Conservation (phyloP, 2,888 invertebrate genomes). For the Ellobium chinense region DNA sequence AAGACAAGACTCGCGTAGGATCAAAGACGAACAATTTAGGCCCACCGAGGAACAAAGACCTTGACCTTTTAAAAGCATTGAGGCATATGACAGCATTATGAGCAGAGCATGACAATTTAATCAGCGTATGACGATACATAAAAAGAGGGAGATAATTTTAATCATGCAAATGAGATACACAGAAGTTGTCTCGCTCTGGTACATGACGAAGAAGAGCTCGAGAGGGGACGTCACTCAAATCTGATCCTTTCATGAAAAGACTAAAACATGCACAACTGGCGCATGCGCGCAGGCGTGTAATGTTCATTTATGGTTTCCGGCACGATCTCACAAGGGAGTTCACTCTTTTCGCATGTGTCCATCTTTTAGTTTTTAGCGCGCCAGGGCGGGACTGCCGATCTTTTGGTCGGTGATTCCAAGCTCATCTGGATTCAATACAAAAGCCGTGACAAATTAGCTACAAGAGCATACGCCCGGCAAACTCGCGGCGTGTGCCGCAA, state of each 20-base stretch:
- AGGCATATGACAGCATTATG: slow-evolving; percentile 12
- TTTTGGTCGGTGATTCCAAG: slow-evolving; percentile 7
- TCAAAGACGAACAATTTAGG: no score
- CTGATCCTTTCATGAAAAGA: not conserved
- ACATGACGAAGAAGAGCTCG: slow-evolving; percentile 19
- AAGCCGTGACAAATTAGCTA: slow-evolving; percentile 51
- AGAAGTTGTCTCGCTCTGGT: slow-evolving; percentile 1
- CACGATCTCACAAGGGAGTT: not conserved
- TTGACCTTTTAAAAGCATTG: slow-evolving; percentile 7
- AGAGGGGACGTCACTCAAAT: slow-evolving; percentile 29
- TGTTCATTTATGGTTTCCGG: slow-evolving; percentile 34
- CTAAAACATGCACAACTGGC: slow-evolving; percentile 17
- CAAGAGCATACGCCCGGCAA: slow-evolving; percentile 48
- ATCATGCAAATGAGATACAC: slow-evolving; percentile 31
- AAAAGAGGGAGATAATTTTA: slow-evolving; percentile 28
- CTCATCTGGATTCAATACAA: slow-evolving; percentile 39
- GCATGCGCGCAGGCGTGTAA: slow-evolving; percentile 1
- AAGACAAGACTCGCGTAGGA: no score
- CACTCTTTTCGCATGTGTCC: slow-evolving; percentile 19
- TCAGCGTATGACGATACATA: slow-evolving; percentile 37
- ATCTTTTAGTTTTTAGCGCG: slow-evolving; percentile 23
- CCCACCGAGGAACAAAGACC: no score
- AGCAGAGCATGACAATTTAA: slow-evolving; percentile 22
- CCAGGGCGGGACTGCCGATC: not conserved
- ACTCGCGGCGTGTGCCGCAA: slow-evolving; percentile 33